Conservation (phyloP, 2,113 vertebrate species). For the Campylomormyrus numenius region DNA sequence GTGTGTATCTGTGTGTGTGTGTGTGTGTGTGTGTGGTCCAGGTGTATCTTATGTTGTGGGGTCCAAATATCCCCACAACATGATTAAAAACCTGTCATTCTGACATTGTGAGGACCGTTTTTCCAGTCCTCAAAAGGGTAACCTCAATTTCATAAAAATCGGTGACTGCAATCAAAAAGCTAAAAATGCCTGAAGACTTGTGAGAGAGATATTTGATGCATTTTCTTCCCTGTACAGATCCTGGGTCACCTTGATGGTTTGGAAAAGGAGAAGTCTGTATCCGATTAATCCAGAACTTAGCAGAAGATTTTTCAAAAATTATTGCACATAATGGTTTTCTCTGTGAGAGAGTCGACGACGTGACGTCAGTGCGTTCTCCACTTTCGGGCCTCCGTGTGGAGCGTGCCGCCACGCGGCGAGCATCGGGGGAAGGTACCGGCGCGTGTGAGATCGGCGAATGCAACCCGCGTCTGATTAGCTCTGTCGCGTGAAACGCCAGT, state of each 20-base stretch:
- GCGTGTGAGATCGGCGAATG: not conserved
- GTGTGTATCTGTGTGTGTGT: not conserved
- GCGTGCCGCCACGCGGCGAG: not conserved
- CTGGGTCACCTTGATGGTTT: not conserved
- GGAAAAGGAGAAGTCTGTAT: not conserved
- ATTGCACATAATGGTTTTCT: not conserved
- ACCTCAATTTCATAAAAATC: no score
- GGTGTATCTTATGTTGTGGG: no score
- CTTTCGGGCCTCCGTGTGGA: not conserved
- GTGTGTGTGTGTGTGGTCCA: not conserved
- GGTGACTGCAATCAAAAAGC: no score
- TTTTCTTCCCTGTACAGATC: not conserved
- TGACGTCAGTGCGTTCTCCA: not conserved
- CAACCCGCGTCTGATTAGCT: not conserved
- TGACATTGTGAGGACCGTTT: no score
- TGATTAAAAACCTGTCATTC: no score
- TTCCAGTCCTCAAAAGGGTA: no score
- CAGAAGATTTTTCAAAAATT: slow-evolving; percentile 5
- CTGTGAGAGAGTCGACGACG: not conserved
- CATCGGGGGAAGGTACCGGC: no score
- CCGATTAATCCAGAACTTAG: not conserved
- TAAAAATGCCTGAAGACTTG: no score
- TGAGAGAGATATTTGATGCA: not conserved
- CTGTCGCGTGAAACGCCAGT: not conserved
- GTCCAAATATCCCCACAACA: no score